A percentile compares a stretch with the other conserved stretches of the same genome.
Evolutionary conservation across 2,888 invertebrate species (phyloP).

Genomic region (Urechis unicinctus): DNA sequence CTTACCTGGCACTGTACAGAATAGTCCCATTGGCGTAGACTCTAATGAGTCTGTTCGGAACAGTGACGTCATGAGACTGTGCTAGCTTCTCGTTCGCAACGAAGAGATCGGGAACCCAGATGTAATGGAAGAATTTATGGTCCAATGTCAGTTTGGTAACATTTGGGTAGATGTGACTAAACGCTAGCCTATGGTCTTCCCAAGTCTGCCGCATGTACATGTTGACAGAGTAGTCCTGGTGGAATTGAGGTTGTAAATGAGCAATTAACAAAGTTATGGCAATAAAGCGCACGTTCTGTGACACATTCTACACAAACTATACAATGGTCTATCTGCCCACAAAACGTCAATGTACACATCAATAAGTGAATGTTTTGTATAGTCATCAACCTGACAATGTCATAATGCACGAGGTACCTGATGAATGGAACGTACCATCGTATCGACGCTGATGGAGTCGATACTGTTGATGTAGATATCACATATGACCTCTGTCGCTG

Average conservation of each 20-base stretch:
- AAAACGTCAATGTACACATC: no score
- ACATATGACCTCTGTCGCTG: conserved; percentile 30
- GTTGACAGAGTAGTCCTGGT: conserved; percentile 17
- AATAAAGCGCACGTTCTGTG: no score
- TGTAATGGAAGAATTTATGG: conserved; percentile 7
- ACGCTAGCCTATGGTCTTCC: conserved; percentile 16
- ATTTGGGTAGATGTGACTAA: not conserved
- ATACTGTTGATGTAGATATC: conserved; percentile 57
- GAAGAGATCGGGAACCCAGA: conserved; percentile 26
- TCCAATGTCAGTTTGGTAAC: not conserved
- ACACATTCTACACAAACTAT: no score
- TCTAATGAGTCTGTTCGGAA: conserved; percentile 22
- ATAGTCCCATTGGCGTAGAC: conserved; percentile 21
- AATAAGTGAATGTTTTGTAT: no score
- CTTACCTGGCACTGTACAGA: conserved; percentile 24
- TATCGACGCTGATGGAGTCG: conserved; percentile 90
- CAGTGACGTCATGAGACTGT: conserved; percentile 17
- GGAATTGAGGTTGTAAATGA: no score
- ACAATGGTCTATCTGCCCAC: no score
- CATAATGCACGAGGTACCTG: no score
- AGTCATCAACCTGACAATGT: no score
- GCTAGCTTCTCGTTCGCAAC: conserved; percentile 22
- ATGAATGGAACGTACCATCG: conserved; percentile 85
- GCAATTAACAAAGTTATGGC: no score
- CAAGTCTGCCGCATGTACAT: conserved; percentile 16